Conservation (phyloP, 2,113 vertebrate genomes). For the Cochlearius cochlearius region DNA sequence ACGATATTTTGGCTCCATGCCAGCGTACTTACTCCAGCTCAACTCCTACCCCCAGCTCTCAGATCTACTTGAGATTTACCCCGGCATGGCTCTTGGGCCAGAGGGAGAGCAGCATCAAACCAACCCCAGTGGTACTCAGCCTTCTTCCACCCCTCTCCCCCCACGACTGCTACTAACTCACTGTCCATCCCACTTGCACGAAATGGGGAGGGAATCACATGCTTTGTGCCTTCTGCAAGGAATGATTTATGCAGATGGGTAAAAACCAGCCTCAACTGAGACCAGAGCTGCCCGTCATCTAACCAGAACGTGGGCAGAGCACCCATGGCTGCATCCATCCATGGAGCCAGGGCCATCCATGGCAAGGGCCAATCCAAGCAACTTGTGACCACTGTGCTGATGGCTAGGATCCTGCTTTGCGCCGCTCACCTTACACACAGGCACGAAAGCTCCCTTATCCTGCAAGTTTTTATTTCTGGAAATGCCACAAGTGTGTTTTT, state of each 20-base stretch:
- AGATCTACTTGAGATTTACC: background rate
- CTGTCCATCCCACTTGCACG: background rate
- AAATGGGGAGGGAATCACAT: background rate
- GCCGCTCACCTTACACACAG: background rate
- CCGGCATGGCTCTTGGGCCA: accelerated
- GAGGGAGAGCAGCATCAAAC: background rate
- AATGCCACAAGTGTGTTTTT: background rate
- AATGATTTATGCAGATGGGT: background rate
- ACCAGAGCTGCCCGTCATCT: background rate
- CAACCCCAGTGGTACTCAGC: background rate
- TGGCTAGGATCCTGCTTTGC: background rate
- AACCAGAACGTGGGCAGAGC: background rate
- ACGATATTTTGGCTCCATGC: background rate
- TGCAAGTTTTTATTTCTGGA: background rate
- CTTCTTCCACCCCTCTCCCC: background rate
- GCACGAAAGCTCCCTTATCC: background rate
- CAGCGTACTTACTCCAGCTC: background rate
- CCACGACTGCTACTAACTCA: background rate
- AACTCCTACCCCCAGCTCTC: background rate
- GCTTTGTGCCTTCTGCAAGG: background rate
- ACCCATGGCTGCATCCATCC: background rate
- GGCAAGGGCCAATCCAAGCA: background rate
- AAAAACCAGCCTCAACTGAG: background rate
- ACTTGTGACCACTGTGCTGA: background rate
- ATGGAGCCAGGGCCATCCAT: background rate